A percentile compares a stretch with the other conserved stretches of the same genome.
Conservation (phyloP, 2,113 vertebrate genomes). For the Sus scrofa region DNA sequence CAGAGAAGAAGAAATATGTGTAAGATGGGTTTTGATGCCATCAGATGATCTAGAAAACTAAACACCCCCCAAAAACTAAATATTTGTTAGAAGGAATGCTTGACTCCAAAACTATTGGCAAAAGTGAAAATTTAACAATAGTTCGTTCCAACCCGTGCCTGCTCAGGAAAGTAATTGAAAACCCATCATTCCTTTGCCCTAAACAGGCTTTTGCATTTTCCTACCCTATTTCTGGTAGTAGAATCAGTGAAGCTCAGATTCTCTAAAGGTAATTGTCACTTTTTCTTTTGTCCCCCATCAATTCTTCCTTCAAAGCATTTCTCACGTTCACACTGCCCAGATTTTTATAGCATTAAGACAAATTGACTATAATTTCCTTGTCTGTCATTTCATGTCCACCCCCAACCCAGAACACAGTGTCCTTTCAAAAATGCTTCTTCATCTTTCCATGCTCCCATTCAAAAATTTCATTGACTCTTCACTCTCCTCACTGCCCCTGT, state of each 20-base stretch:
- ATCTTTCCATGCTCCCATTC: neutral
- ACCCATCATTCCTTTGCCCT: neutral
- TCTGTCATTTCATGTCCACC: neutral
- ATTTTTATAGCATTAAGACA: neutral
- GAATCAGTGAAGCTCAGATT: neutral
- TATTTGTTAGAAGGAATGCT: neutral
- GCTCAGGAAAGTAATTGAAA: slow-evolving; percentile 4
- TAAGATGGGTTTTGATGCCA: neutral
- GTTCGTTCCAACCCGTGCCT: neutral
- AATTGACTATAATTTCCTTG: neutral
- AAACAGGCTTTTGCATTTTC: neutral
- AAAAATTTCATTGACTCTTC: neutral
- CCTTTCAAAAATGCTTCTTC: neutral
- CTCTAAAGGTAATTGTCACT: neutral
- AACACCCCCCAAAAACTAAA: neutral
- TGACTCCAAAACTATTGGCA: neutral
- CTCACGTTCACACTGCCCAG: neutral
- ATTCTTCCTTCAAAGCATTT: neutral
- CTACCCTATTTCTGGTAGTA: neutral
- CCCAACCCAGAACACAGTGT: neutral
- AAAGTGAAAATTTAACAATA: slow-evolving; percentile 29
- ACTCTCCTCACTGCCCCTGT: neutral
- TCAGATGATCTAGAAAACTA: neutral
- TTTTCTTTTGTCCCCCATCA: neutral
- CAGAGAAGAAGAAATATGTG: neutral